Conservation (phyloP, 2,888 invertebrate species). For the Leucophora obtusa region DNA sequence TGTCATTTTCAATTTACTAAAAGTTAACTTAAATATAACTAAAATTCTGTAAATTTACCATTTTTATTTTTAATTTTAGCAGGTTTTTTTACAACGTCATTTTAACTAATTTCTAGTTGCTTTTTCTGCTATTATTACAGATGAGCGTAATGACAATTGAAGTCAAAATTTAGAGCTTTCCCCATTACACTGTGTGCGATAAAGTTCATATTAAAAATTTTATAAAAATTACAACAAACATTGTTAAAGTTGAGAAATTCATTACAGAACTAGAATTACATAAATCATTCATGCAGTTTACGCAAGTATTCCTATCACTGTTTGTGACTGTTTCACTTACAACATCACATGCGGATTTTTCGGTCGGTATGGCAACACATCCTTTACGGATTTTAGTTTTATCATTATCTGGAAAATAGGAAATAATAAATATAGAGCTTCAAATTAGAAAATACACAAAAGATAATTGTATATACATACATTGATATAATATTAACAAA, state of each 20-base stretch:
- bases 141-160: no score
- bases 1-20: no score
- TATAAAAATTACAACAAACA: conserved; percentile 54
- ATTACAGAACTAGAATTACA: conserved; percentile 70
- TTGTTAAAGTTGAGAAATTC: conserved; percentile 64
- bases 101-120: no score
- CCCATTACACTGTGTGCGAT: neutral
- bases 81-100: no score
- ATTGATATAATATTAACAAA: no score
- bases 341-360: conserved; percentile 57
- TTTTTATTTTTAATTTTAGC: no score
- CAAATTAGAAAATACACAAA: no score
- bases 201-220: conserved; percentile 28
- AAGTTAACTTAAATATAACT: no score
- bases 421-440: neutral
- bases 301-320: conserved; percentile 60
- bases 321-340: conserved; percentile 29
- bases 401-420: conserved; percentile 34
- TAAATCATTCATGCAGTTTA: conserved; percentile 66
- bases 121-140: no score
- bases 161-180: no score
- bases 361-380: conserved; percentile 67
- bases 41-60: no score
- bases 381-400: conserved; percentile 65
- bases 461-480: no score